These are phyloP conservation scores for Clivina fossor DNA, from an alignment of 2,888 invertebrate species.

Conservation along the genomic window DNA sequence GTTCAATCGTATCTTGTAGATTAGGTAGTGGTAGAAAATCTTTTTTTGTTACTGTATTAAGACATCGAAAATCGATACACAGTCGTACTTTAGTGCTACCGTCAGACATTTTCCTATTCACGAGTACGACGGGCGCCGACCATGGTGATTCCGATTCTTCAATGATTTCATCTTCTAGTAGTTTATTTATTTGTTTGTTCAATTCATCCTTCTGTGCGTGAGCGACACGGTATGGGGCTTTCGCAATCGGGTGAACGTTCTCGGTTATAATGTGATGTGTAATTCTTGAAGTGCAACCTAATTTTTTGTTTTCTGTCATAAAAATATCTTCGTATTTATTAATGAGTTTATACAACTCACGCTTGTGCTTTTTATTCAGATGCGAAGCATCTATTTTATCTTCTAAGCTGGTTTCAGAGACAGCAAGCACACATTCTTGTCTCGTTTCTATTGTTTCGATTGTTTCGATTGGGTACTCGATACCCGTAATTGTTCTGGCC, in stretches of 20 bases:
- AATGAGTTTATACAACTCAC: too few species aligned
- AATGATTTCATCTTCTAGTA: slow-evolving; percentile 40
- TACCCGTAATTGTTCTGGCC: too few species aligned
- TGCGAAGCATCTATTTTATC: too few species aligned
- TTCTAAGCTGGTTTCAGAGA: too few species aligned
- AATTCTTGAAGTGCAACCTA: slow-evolving; percentile 17
- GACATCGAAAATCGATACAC: slow-evolving; percentile 36
- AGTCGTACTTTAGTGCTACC: slow-evolving; percentile 36
- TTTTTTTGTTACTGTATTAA: slow-evolving; percentile 35
- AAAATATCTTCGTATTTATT: slow-evolving; percentile 27
- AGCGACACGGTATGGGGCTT: slow-evolving; percentile 35
- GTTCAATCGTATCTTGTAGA: slow-evolving; percentile 42
- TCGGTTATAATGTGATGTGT: slow-evolving; percentile 19
- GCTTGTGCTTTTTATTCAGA: too few species aligned
- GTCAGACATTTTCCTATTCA: slow-evolving; percentile 42
- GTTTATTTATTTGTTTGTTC: slow-evolving; percentile 32
- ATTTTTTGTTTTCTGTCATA: background rate
- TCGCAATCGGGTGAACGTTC: slow-evolving; percentile 20
- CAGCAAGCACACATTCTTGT: too few species aligned
- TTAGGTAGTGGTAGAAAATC: slow-evolving; percentile 38
- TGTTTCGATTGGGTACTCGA: too few species aligned
- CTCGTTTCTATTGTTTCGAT: too few species aligned
- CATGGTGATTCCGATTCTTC: slow-evolving; percentile 43
- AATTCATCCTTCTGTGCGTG: slow-evolving; percentile 24
- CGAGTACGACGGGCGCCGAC: slow-evolving; percentile 45